phyloP scores from a whole-genome alignment of 2,888 invertebrate genomes.

The Tiliacea aurago region DNA sequence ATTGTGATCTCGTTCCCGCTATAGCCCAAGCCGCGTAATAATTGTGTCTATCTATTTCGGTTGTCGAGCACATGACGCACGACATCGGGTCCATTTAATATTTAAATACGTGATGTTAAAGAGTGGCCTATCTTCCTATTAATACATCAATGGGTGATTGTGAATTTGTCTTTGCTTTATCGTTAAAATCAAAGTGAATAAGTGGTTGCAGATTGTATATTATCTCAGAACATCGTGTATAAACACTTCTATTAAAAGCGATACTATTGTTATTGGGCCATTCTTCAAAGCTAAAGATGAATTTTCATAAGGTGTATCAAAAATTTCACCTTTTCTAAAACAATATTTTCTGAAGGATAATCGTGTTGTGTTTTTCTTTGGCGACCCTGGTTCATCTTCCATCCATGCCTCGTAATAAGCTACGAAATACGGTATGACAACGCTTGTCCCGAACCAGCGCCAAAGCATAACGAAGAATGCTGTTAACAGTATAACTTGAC shows the following conservation, averaged over 20 bases:
- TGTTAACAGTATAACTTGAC: slow-evolving; percentile 81
- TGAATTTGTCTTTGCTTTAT: neutral
- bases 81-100: no score
- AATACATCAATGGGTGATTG: no score
- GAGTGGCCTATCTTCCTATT: no score
- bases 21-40: no score
- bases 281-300: slow-evolving; percentile 25
- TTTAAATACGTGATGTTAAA: no score
- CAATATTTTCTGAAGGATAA: slow-evolving; percentile 81
- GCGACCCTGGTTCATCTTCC: neutral
- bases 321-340: slow-evolving; percentile 85
- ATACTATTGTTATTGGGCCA: slow-evolving; percentile 17
- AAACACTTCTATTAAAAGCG: slow-evolving; percentile 43
- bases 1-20: no score
- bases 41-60: no score
- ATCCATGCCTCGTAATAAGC: slow-evolving; percentile 70
- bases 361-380: slow-evolving; percentile 11
- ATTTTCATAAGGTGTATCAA: slow-evolving; percentile 71
- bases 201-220: slow-evolving; percentile 37
- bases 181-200: slow-evolving; percentile 17
- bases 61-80: no score
- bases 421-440: slow-evolving; percentile 77
- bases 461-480: slow-evolving; percentile 75
- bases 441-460: slow-evolving; percentile 74
- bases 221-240: slow-evolving; percentile 49